Base-by-base conservation (phyloP, 2,888 invertebrate genomes). In the Sarcophaga rosellei region DNA sequence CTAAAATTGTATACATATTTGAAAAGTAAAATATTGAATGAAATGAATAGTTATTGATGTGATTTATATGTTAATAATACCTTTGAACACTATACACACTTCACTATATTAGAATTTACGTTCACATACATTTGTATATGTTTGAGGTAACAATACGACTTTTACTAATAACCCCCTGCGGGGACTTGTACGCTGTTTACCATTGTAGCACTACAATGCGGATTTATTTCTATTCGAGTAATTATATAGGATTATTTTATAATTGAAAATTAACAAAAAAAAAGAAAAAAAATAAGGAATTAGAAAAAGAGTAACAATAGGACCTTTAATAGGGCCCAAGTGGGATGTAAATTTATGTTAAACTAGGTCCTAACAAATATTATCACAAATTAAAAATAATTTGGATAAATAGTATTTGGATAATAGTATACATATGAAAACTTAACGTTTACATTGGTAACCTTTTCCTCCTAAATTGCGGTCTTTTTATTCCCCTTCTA, bases 141-240 rank as follows among this genome's bases (percentile, higher is more conserved):
- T 69, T 61, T 44, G 25, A 66, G 57, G 77, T 23, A 84, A 75
- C 78, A 84, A 81, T 45, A 62, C 84, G 86, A 86, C 86, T 86
- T 86, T 86, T 69, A 23, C 78, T 86, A 86, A 86, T 86, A 84
- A 86, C 86, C 86, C 86, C 86, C 84, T 75, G 86, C 63, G 75
- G 86, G 75, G 62, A 59, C 70, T 84, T 75, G 66, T 69, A 83
- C 81, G 69, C 72, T 81, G 57, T 62, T 81, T 70, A 11, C 66
- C 73, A 25, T 83, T 83, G 44, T 78, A 73, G 65, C 63, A 57
- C 47, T 12, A 61, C 62, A 79, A 79, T 75, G 15, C 35, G 84
- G 79, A 84, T 80, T 79, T 80, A 80, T 70, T 70, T 84, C 65
- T 57, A 77, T 68, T 53, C 53, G 74, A 63, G 53, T 69, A 82